These are phyloP conservation scores for Prochilodus magdalenae DNA, from an alignment of 2,113 vertebrate species.

Conservation along the genomic window DNA sequence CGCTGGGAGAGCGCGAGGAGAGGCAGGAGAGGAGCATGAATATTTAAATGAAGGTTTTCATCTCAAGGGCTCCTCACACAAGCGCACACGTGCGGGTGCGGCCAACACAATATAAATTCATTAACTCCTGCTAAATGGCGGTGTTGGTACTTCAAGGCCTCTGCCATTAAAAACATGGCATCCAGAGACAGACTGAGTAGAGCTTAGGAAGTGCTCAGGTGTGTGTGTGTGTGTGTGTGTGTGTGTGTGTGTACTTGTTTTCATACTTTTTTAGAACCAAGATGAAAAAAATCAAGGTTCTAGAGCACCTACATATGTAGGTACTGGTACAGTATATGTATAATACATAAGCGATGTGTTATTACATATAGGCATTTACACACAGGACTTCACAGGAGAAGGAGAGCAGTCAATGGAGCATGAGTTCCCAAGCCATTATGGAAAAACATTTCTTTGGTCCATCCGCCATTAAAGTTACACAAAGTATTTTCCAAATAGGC, in stretches of 20 bases:
- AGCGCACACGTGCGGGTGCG: neutral
- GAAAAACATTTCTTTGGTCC: too few relatives aligned
- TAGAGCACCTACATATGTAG: too few relatives aligned
- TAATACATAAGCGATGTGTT: too few relatives aligned
- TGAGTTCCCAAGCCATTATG: too few relatives aligned
- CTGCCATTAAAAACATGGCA: constrained; percentile 5
- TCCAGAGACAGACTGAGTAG: neutral
- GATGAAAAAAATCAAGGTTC: too few relatives aligned
- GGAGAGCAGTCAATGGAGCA: too few relatives aligned
- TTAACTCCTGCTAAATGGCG: constrained; percentile 9
- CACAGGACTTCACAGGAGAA: too few relatives aligned
- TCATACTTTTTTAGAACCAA: neutral
- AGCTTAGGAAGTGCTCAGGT: constrained; percentile 12
- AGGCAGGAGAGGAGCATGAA: constrained; percentile 47
- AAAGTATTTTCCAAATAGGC: too few relatives aligned
- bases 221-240: neutral
- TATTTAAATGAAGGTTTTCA: constrained; percentile 59
- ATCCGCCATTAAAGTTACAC: too few relatives aligned
- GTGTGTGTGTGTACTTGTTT: neutral
- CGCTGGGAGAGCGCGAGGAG: constrained; percentile 15
- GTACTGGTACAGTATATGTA: too few relatives aligned
- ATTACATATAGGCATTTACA: too few relatives aligned
- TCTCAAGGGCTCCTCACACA: constrained; percentile 54
- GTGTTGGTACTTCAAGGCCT: constrained; percentile 32
- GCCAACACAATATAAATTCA: neutral